Evolutionary conservation across 2,888 invertebrate species (phyloP), one percentile per base, ranked within the genome.

Genomic region (Nomada ruficornis): DNA sequence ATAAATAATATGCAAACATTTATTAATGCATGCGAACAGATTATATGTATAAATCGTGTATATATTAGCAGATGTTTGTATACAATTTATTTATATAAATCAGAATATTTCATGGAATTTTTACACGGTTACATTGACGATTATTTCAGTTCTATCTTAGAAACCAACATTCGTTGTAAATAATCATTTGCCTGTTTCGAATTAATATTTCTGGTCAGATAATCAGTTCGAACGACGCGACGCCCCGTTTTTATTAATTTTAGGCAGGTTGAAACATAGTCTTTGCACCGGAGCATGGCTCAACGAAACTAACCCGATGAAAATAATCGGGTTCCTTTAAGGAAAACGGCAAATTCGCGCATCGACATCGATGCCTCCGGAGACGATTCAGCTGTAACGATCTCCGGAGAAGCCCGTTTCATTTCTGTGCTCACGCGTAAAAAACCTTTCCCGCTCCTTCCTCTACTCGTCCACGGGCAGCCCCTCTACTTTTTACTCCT

Each of bases 321-420:
- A 88, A 88, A 89, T 91, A 92, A 92, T 92, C 91, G 88, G 88
- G 88, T 88, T 88, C 89, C 86, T 90, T 92, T 89, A 90, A 89
- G 86, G 80, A 80, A 36, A 88, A 86, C 74, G 77, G 78, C 63
- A 70, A 77, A 73, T 64, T 68, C 82, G 75, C 82, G 87, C 82
- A 76, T 83, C 75, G 84, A 84, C 83, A 79, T 74, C 83, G 78
- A 77, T 83, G 80, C 76, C 82, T 80, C 80, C 52, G 68, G 75
- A 80, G 85, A 88, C 84, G 87, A 90, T 90, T 91, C 87, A 83
- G 83, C 87, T 85, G 89, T 91, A 90, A 91, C 89, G 88, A 89
- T 83, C 74, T 72, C 54, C 63, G 54, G 62, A 67, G 63, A 64
- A 80, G 36, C 84, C 88, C 83, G 88, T 91, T 90, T 91, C 90